Percentiles rank a stretch among this genome's conserved stretches.
Conservation (phyloP, 2,113 vertebrate species). For the Sinosuthora webbiana region DNA sequence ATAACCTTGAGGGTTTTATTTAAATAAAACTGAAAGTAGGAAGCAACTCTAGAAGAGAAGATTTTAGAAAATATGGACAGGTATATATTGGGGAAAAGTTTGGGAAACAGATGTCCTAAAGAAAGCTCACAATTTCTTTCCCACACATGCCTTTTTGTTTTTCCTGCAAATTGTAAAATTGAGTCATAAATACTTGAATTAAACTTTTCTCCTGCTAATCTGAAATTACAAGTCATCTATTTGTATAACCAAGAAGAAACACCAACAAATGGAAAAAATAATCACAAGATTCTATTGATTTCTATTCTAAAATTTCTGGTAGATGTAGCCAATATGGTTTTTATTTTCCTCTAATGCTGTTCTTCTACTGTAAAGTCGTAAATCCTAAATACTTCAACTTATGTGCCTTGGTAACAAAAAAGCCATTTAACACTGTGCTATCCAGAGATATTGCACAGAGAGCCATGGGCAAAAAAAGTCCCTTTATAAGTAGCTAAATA, state of each 20-base stretch:
- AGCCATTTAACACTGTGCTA: neutral
- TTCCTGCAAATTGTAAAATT: neutral
- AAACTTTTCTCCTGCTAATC: neutral
- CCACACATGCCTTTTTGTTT: rapidly evolving
- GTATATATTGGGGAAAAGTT: neutral
- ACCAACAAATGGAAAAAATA: neutral
- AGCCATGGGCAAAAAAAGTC: neutral
- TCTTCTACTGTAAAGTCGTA: neutral
- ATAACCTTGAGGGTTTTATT: neutral
- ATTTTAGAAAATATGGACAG: neutral
- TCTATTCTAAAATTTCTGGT: neutral
- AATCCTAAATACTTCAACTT: neutral
- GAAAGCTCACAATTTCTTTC: neutral
- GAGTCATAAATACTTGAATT: neutral
- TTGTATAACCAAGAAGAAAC: neutral
- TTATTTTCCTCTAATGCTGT: neutral
- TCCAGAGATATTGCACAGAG: neutral
- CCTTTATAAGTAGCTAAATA: neutral
- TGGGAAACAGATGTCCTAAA: neutral
- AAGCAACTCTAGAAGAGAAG: neutral
- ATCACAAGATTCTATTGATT: neutral
- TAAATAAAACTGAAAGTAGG: neutral
- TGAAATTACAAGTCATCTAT: neutral
- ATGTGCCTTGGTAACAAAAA: neutral
- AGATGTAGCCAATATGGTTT: neutral